Evolutionary conservation across 2,888 invertebrate species (phyloP).

Genomic region (Mylabris sibirica): DNA sequence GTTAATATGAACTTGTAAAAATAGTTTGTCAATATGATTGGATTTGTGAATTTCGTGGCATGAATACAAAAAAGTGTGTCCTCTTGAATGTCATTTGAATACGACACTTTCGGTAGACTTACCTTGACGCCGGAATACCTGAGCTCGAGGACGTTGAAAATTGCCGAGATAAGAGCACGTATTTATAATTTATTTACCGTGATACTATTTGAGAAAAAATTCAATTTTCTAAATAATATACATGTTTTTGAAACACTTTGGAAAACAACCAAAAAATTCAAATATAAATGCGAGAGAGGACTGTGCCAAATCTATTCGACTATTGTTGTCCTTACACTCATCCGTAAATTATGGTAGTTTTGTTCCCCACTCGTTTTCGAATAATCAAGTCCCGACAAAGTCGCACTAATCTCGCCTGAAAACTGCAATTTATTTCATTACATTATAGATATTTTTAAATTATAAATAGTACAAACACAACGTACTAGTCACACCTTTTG

Average conservation of each 20-base stretch:
- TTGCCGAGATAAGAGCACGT: not conserved
- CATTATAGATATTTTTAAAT: not conserved
- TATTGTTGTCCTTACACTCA: not conserved
- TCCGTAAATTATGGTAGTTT: not conserved
- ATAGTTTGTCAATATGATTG: no score
- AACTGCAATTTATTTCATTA: not conserved
- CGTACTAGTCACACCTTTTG: slow-evolving; percentile 2
- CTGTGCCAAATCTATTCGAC: not conserved
- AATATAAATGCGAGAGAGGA: not conserved
- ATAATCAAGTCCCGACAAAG: not conserved
- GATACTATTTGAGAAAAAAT: not conserved
- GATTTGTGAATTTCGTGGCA: no score
- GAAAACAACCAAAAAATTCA: slow-evolving; percentile 3
- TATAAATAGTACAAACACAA: not conserved
- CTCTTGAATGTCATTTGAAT: no score
- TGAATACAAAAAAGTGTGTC: no score
- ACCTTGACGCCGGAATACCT: no score
- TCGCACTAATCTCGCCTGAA: not conserved
- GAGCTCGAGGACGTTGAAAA: not conserved
- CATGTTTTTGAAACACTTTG: slow-evolving; percentile 7
- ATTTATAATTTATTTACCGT: not conserved
- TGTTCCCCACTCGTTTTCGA: not conserved
- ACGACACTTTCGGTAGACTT: no score
- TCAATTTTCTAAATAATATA: not conserved
- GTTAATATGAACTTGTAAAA: no score